Conservation (phyloP, 1,140 invertebrate genomes). For the Polypedilum pembai region DNA sequence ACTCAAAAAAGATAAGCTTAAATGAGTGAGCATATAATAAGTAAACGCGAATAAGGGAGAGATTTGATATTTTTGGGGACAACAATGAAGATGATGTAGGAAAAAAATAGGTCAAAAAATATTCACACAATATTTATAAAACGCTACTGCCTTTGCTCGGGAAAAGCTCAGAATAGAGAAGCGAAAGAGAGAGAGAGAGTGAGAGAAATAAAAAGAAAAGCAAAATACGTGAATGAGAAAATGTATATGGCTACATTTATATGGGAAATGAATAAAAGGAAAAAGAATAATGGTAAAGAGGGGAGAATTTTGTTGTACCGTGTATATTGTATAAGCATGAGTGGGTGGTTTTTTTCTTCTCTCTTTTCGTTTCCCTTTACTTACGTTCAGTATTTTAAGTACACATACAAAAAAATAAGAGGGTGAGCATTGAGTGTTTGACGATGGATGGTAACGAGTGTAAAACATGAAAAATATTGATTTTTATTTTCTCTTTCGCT, state of each 20-base stretch:
- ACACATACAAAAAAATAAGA: not conserved
- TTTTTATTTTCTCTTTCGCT: not conserved
- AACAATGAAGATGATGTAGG: not conserved
- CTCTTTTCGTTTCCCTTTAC: no score
- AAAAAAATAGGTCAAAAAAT: constrained; percentile 24
- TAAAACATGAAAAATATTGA: not conserved
- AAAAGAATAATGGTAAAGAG: no score
- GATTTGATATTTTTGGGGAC: not conserved
- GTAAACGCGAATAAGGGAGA: not conserved
- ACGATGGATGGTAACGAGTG: not conserved
- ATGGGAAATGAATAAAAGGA: not conserved
- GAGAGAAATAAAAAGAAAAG: no score
- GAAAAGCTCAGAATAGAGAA: not conserved
- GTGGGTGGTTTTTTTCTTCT: no score
- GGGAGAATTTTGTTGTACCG: no score
- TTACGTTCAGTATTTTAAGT: not conserved
- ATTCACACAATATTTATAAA: constrained; percentile 24
- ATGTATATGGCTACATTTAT: not conserved
- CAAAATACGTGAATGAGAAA: constrained; percentile 10
- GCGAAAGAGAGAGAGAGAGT: not conserved
- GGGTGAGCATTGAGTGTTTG: not conserved
- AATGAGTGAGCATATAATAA: not conserved
- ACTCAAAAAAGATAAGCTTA: constrained; percentile 1
- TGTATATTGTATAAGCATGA: no score
- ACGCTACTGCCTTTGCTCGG: not conserved